Base-by-base conservation (phyloP, 2,797 vertebrate species). In the Steatocranus sp. region DNA sequence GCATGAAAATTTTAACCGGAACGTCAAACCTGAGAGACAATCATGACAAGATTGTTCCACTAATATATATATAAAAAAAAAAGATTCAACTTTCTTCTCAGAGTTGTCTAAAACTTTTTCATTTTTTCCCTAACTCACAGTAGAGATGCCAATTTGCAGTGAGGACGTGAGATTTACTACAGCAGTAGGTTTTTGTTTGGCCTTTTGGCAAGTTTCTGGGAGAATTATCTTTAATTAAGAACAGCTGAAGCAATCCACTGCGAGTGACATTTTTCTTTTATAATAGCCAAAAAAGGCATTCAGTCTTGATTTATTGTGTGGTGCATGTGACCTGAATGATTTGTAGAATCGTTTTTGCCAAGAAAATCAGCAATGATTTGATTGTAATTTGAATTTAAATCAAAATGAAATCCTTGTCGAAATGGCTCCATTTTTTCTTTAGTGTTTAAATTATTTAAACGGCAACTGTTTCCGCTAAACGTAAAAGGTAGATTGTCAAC, bases 201-300 rank as follows among this genome's bases (percentile, higher is more conserved):
- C 85, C 77, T 85, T 88, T 81, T 70, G 79, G 82, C 73, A 54
- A 88, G 18, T 83, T 79, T 81, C 36, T 80, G 18, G 38, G 56
- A 85, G 79, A 88, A 76, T 80, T 75, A 84, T 38, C 23, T 18
- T 89, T 85, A 86, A 88, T 92, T 84, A 87, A 75, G 84, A 66
- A 18, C 58, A 79, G 86, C 89, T 83, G 80, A 88, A 88, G 58
- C 49, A 51, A 87, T 88, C 73, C 50, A 51, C 75, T 82, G 48
- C 58, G 49, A 78, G 79, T 17, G 48, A 80, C 63, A 41, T 83
- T 82, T 81, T 54, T 63, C 34, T n/a, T 78, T 87, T 87, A 20
- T 84, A 41, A 78, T 9, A 3, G 56, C 43, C 48, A 51, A 76
- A 81, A 84, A 32, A 56, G 34, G 20, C 70, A 8, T 68, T 76